Evolutionary conservation across 2,888 invertebrate genomes (phyloP).

Genomic region (Drosophila siamana): DNA sequence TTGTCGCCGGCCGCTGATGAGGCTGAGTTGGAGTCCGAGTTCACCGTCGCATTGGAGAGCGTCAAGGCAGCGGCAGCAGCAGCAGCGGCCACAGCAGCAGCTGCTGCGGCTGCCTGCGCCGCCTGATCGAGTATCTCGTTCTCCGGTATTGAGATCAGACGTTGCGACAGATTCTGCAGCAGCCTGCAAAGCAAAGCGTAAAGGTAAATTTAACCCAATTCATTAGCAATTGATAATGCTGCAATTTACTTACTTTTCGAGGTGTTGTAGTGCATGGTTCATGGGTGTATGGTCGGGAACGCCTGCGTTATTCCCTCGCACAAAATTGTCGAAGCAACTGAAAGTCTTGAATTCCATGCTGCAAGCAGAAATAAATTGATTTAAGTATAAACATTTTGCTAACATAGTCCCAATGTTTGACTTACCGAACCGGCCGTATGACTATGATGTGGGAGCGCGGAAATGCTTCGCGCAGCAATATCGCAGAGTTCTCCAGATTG

Average conservation of each 20-base stretch:
- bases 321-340: constrained; percentile 95
- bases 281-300: constrained; percentile 92
- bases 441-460: constrained; percentile 90
- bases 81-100: constrained; percentile 81
- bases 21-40: constrained; percentile 62
- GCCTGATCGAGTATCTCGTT: constrained; percentile 87
- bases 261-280: constrained; percentile 90
- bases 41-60: constrained; percentile 69
- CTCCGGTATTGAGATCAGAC: constrained; percentile 87
- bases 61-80: constrained; percentile 80
- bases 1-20: constrained; percentile 79
- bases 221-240: not conserved
- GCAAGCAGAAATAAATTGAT: constrained; percentile 48
- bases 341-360: constrained; percentile 94
- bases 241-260: constrained; percentile 87
- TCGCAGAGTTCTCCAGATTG: constrained; percentile 92
- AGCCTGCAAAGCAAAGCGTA: constrained; percentile 84
- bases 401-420: not conserved
- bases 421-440: constrained; percentile 90
- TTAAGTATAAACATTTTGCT: not conserved
- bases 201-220: not conserved
- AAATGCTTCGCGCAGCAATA: constrained; percentile 89
- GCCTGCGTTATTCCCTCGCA: constrained; percentile 92
- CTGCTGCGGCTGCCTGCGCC: constrained; percentile 84
- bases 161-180: constrained; percentile 87